phyloP scores from a whole-genome alignment of 64 coral and sea anemone genomes.

The Montipora sp. region DNA sequence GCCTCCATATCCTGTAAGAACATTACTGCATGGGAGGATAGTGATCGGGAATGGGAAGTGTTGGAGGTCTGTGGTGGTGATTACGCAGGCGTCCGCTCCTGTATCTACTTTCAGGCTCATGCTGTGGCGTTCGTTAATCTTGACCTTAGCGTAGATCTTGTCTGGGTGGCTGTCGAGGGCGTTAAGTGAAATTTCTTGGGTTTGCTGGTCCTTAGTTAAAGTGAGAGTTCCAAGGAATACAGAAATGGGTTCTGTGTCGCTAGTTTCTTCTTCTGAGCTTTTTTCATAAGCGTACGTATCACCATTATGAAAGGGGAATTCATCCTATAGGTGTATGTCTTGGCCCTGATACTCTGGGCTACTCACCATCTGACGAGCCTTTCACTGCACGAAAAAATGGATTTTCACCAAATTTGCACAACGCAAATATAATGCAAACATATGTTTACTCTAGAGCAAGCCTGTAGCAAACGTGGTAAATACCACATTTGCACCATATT shows the following conservation, averaged over 20 bases:
- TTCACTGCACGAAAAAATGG: too few species aligned
- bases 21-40: too few species aligned
- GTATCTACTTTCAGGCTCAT: conserved; percentile 70
- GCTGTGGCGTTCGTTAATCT: conserved; percentile 16
- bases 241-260: conserved; percentile 2
- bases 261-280: not conserved
- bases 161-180: conserved; percentile 43
- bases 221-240: not conserved
- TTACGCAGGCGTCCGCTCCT: not conserved
- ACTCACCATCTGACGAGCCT: conserved; percentile 34
- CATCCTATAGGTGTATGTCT: conserved; percentile 9
- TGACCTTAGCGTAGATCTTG: conserved; percentile 41
- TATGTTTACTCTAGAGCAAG: too few species aligned
- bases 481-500: too few species aligned
- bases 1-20: too few species aligned
- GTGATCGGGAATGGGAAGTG: too few species aligned
- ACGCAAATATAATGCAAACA: too few species aligned
- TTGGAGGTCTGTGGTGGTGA: too few species aligned
- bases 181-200: conserved; percentile 48
- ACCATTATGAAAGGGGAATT: too few species aligned
- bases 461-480: too few species aligned
- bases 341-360: conserved; percentile 46
- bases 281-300: not conserved
- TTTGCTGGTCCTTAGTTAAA: not conserved
- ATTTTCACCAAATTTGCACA: too few species aligned